These are phyloP conservation scores for Lepidochitona cinerea DNA, from an alignment of 2,888 invertebrate genomes.

Conservation along the genomic window DNA sequence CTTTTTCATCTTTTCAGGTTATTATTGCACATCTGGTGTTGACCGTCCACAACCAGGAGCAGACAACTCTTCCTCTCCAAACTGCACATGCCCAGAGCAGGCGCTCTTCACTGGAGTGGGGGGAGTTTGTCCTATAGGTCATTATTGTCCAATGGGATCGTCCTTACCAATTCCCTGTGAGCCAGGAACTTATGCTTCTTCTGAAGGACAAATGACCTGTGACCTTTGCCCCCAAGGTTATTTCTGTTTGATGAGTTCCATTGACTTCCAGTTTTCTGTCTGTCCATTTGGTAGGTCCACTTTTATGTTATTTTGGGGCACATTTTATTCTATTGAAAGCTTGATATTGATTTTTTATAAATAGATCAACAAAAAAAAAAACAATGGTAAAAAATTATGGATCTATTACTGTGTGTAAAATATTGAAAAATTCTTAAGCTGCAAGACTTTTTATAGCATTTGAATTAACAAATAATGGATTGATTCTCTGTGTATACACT, in stretches of 20 bases:
- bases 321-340: too few species aligned
- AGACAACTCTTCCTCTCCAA: constrained; percentile 39
- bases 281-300: constrained; percentile 46
- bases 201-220: constrained; percentile 37
- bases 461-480: too few species aligned
- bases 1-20: constrained; percentile 54
- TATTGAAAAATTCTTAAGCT: too few species aligned
- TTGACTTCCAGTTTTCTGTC: constrained; percentile 36
- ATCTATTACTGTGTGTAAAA: too few species aligned
- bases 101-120: constrained; percentile 57
- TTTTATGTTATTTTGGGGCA: too few species aligned
- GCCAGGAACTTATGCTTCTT: constrained; percentile 46
- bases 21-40: constrained; percentile 65
- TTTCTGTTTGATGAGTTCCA: constrained; percentile 48
- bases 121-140: constrained; percentile 60
- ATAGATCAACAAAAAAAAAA: too few species aligned
- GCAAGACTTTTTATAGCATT: too few species aligned
- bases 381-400: too few species aligned
- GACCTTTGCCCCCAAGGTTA: constrained; percentile 45
- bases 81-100: constrained; percentile 50
- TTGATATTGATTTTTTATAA: too few species aligned
- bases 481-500: too few species aligned
- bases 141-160: constrained; percentile 54
- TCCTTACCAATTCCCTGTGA: constrained; percentile 37
- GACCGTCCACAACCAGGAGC: constrained; percentile 56